These are phyloP conservation scores for Allacma fusca DNA, from an alignment of 2,888 invertebrate species.

Conservation along the genomic window DNA sequence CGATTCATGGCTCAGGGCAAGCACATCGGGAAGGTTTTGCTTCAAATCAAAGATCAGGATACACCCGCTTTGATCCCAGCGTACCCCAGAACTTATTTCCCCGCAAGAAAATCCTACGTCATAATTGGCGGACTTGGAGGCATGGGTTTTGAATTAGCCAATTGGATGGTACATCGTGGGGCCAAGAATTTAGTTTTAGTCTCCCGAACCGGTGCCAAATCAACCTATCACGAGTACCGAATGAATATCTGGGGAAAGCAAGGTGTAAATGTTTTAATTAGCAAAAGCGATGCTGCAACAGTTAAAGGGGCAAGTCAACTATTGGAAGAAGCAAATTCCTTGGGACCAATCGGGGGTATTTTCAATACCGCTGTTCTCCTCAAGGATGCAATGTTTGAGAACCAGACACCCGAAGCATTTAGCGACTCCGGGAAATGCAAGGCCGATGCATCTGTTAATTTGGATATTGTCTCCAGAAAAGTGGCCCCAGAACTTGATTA, in stretches of 20 bases:
- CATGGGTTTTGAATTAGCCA: constrained; percentile 86
- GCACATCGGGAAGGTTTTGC: constrained; percentile 80
- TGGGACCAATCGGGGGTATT: constrained; percentile 67
- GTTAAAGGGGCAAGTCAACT: constrained; percentile 63
- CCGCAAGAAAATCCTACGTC: constrained; percentile 67
- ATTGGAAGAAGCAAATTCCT: background rate
- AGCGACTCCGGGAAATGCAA: constrained; percentile 66
- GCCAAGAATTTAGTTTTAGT: constrained; percentile 80
- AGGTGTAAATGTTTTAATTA: constrained; percentile 74
- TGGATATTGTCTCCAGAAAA: constrained; percentile 66
- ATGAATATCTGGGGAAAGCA: constrained; percentile 69
- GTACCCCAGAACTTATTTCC: constrained; percentile 68
- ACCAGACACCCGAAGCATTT: constrained; percentile 65
- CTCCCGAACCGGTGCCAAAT: constrained; percentile 79
- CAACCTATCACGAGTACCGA: constrained; percentile 82
- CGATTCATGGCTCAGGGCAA: constrained; percentile 77
- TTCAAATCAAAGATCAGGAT: constrained; percentile 65
- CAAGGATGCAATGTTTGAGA: constrained; percentile 66
- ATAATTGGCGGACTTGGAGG: constrained; percentile 85
- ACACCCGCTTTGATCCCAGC: constrained; percentile 64
- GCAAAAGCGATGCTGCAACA: constrained; percentile 63
- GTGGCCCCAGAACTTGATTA: constrained; percentile 63
- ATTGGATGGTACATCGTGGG: constrained; percentile 85
- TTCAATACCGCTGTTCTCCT: constrained; percentile 70
- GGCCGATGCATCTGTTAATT: constrained; percentile 66